Base-by-base conservation (phyloP, 1,140 invertebrate genomes). In the Brachionus calyciflorus region DNA sequence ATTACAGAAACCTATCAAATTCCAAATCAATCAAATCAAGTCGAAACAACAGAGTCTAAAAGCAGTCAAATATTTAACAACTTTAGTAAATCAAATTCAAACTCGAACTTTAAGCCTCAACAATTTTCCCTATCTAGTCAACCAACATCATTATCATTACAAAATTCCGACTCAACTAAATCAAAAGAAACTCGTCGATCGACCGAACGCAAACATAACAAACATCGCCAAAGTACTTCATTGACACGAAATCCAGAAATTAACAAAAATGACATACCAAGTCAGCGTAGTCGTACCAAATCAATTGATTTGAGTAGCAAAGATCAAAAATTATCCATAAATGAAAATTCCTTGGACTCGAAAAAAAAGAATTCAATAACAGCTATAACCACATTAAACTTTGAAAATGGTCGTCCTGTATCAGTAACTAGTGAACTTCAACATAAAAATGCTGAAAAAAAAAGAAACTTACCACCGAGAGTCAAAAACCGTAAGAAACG, bases 211-310 rank as follows among this genome's bases (percentile, higher is more conserved):
- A 44, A 65, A 24, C 14, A 37, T 44, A 37, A 26, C 46, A 55
- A 49, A 21, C 40, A 70, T 28, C 65, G 69, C 6, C 69, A 73
- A 40, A 73, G 69, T n/a, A 73, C 46, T 41, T 73, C 69, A 51
- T 55, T 73, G 19, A 73, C 69, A 10, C 44, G 69, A 10, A 33
- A 73, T 30, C 28, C 37, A 14, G 24, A 73, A 10, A 1, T 9
- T 2, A 33, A 40, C 28, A 19, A 21, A 14, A 21, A 49, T 19
- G 40, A 63, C 17, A 17, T 55, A 14, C 9, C 24, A 4, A 55
- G 33, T 28, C 28, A 28, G 28, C 53, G 33, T 21, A 0, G 33
- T 28, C 19, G 55, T 33, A 60, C 55, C 0, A 60, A 60, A 60
- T 60, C 55, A 60, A 60, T 60, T 7, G 60, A 65, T 44, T 65